Conservation (phyloP, 2,113 vertebrate genomes). For the Vimba vimba region DNA sequence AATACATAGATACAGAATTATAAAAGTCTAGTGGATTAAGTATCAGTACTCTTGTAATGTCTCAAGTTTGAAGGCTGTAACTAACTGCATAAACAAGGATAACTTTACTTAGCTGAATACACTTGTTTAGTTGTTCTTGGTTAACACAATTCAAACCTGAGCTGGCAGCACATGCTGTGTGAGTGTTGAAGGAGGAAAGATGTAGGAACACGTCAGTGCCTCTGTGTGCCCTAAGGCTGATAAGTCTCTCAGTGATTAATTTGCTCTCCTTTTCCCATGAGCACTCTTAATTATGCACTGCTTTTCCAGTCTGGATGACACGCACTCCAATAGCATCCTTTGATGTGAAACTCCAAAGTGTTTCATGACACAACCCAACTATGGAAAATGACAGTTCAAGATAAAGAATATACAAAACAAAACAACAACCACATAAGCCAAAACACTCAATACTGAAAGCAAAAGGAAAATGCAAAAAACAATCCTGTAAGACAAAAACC, state of each 20-base stretch:
- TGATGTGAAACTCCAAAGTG: constrained; percentile 39
- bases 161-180: neutral
- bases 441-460: neutral
- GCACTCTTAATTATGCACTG: constrained; percentile 50
- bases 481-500: neutral
- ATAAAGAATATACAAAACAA: constrained; percentile 19
- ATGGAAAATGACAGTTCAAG: constrained; percentile 40
- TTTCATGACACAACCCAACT: constrained; percentile 23
- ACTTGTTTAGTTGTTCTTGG: constrained; percentile 7
- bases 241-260: constrained; percentile 49
- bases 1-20: neutral
- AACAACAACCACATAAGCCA: constrained; percentile 10
- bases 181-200: constrained; percentile 27
- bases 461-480: neutral
- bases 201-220: constrained; percentile 19
- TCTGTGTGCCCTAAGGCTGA: constrained; percentile 38
- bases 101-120: neutral
- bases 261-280: constrained; percentile 47
- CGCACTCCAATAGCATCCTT: constrained; percentile 27
- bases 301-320: constrained; percentile 42
- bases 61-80: neutral
- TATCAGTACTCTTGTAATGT: neutral
- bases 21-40: neutral
- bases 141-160: constrained; percentile 21
- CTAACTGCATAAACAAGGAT: neutral